These are phyloP conservation scores for Otus sunia DNA, from an alignment of 2,113 vertebrate species.

Conservation along the genomic window DNA sequence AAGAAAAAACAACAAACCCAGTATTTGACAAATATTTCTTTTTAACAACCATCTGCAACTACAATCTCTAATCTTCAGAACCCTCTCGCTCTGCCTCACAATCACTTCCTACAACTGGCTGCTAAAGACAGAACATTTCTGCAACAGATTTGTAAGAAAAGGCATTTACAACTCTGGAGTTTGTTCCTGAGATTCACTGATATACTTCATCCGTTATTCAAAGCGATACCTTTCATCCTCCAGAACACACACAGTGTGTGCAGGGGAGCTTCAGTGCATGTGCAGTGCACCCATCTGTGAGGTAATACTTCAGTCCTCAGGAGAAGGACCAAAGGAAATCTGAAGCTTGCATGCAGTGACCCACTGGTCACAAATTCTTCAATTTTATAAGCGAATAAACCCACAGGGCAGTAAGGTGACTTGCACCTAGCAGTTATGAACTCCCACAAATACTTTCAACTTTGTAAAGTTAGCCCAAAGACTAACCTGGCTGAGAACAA, in stretches of 20 bases:
- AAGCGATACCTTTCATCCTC: background rate
- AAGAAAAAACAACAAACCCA: background rate
- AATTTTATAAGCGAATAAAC: background rate
- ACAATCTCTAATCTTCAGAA: background rate
- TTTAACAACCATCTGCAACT: background rate
- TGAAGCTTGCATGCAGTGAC: background rate
- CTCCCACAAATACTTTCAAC: background rate
- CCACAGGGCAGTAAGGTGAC: background rate
- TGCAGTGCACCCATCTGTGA: fast-evolving
- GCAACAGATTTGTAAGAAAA: background rate
- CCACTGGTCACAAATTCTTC: too few relatives aligned
- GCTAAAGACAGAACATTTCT: background rate
- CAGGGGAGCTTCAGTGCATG: background rate
- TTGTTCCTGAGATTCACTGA: background rate
- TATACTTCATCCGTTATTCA: background rate
- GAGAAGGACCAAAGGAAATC: background rate
- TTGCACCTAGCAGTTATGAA: background rate
- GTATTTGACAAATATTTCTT: background rate
- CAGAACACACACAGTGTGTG: fast-evolving
- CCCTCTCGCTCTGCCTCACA: too few relatives aligned
- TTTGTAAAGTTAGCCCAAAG: background rate
- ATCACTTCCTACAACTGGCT: background rate
- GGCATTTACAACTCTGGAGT: background rate
- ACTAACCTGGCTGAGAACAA: background rate
- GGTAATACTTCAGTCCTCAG: background rate